These are phyloP conservation scores for Aplodontia rufa DNA, from an alignment of 2,113 vertebrate genomes.

Conservation along the genomic window DNA sequence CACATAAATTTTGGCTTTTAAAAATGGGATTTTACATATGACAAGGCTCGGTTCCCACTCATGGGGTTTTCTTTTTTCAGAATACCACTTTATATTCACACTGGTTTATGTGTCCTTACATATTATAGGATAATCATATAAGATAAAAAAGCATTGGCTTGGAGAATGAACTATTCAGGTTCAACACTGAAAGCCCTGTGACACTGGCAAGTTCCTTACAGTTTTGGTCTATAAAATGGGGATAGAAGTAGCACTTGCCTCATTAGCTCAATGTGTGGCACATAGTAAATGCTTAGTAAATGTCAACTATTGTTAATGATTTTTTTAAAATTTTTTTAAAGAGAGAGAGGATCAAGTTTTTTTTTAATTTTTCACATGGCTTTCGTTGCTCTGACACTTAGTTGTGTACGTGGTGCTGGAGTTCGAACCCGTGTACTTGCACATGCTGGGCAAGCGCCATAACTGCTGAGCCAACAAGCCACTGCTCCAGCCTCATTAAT, in stretches of 20 bases:
- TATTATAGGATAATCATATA: background rate
- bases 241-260: background rate
- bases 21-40: constrained; percentile 34
- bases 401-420: too few relatives aligned
- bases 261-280: background rate
- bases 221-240: background rate
- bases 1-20: constrained; percentile 36
- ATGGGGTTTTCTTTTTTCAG: background rate
- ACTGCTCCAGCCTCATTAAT: too few relatives aligned
- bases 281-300: background rate
- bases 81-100: background rate
- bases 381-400: too few relatives aligned
- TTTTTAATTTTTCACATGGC: too few relatives aligned
- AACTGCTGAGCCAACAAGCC: too few relatives aligned
- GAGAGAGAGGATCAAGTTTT: too few relatives aligned
- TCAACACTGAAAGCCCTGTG: background rate
- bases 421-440: too few relatives aligned
- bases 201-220: background rate
- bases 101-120: background rate
- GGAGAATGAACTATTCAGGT: background rate
- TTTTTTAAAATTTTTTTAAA: too few relatives aligned
- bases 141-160: background rate
- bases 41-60: background rate
- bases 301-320: background rate
- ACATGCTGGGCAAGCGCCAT: too few relatives aligned